phyloP scores from a whole-genome alignment of 2,113 vertebrate species.

The Tympanuchus pallidicinctus region DNA sequence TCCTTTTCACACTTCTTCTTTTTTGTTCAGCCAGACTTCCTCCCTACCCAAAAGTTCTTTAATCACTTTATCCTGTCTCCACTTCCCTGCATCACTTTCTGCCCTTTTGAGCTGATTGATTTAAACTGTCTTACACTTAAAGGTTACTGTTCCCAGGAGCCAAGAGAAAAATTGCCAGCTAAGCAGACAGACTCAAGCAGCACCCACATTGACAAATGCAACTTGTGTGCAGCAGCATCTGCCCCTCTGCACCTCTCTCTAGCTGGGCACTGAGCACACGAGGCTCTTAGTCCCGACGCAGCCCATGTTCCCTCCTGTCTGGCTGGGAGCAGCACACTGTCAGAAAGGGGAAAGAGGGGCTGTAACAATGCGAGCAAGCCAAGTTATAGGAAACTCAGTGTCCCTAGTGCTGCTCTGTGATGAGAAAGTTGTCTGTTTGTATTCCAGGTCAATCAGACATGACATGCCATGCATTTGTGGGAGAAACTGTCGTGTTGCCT shows the following conservation, averaged over 20 bases:
- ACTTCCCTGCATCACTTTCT: neutral
- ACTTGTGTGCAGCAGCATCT: neutral
- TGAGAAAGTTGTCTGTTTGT: neutral
- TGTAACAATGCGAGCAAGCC: neutral
- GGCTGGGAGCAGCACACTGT: neutral
- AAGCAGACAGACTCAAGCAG: neutral
- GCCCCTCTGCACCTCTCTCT: neutral
- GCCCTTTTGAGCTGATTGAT: neutral
- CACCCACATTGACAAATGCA: neutral
- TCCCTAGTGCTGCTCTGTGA: neutral
- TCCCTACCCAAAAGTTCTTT: neutral
- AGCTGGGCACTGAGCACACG: neutral
- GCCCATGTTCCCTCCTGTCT: neutral
- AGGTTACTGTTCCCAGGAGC: neutral
- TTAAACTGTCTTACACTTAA: neutral
- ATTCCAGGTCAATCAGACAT: slow-evolving; percentile 19
- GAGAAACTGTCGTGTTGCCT: slow-evolving; percentile 52
- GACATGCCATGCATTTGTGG: neutral
- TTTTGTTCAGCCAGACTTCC: slow-evolving; percentile 2
- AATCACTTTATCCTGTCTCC: neutral
- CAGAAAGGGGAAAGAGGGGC: neutral
- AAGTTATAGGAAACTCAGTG: neutral
- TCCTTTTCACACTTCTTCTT: neutral
- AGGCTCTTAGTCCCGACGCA: neutral
- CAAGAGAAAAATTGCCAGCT: neutral